phyloP scores from a whole-genome alignment of 2,888 invertebrate genomes.

The Apamea epomidion region DNA sequence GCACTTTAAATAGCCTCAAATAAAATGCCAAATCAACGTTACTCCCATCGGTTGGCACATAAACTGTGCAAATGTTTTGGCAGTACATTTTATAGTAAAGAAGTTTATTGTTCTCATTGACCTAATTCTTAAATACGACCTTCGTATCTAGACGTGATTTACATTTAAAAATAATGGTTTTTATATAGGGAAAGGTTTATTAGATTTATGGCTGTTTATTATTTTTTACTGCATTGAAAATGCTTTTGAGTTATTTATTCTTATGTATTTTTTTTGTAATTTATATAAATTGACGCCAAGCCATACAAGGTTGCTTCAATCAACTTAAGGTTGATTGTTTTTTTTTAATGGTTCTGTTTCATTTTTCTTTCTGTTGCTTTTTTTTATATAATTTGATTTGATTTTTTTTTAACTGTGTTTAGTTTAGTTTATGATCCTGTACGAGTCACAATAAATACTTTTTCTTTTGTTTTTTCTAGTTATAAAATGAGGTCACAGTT shows the following conservation, averaged over 20 bases:
- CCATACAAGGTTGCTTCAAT: not conserved
- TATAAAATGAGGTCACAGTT: not conserved
- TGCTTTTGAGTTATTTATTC: not conserved
- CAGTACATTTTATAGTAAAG: conserved; percentile 39
- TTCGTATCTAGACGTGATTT: conserved; percentile 12
- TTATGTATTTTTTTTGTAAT: not conserved
- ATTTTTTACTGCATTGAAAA: conserved; percentile 1
- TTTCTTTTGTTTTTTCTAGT: no score
- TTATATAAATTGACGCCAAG: not conserved
- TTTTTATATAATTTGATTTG: no score
- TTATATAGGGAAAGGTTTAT: not conserved
- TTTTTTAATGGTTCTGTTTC: not conserved
- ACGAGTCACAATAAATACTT: no score
- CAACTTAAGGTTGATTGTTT: not conserved
- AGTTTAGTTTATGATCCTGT: no score
- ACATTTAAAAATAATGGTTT: not conserved
- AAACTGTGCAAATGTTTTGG: conserved; percentile 41
- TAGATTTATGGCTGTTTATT: not conserved
- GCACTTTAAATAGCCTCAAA: not conserved
- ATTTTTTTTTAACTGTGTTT: no score
- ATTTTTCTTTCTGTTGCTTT: no score
- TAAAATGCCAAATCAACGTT: conserved; percentile 25
- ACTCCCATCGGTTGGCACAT: conserved; percentile 25
- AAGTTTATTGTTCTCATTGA: conserved; percentile 39
- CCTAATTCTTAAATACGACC: conserved; percentile 33